phyloP scores from a whole-genome alignment of 2,113 vertebrate species.

The Brachirus orientalis region DNA sequence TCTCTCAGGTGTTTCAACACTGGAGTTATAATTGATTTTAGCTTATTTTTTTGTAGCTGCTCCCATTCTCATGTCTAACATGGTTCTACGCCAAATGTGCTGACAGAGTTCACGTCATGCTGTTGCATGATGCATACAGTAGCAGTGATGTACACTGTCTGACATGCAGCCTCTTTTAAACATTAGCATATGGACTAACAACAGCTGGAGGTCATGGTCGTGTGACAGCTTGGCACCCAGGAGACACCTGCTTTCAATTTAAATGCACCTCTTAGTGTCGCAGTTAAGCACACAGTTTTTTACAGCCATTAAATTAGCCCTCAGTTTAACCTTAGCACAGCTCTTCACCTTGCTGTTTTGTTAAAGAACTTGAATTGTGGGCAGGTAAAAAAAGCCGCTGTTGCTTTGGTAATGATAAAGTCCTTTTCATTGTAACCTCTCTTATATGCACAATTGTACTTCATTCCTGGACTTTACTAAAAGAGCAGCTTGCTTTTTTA shows the following conservation, averaged over 20 bases:
- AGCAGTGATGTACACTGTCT: not conserved
- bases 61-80: not conserved
- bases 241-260: slow-evolving; percentile 40
- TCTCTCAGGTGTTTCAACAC: too few relatives aligned
- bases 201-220: slow-evolving; percentile 1
- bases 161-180: slow-evolving; percentile 5
- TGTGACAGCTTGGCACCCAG: slow-evolving; percentile 26
- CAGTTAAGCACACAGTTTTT: slow-evolving; percentile 45
- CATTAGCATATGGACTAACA: slow-evolving; percentile 19
- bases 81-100: not conserved
- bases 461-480: not conserved
- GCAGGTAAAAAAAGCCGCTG: not conserved
- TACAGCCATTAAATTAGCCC: slow-evolving; percentile 45
- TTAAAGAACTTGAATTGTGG: slow-evolving; percentile 2
- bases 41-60: too few relatives aligned
- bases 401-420: slow-evolving; percentile 10
- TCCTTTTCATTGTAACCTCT: slow-evolving; percentile 10
- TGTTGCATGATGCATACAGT: too few relatives aligned
- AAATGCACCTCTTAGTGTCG: slow-evolving; percentile 48
- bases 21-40: too few relatives aligned
- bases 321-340: slow-evolving; percentile 37
- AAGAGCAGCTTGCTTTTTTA: not conserved
- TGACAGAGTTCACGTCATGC: slow-evolving; percentile 23
- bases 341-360: slow-evolving; percentile 23
- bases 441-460: not conserved